Conservation (phyloP, 2,113 vertebrate genomes). For the Phyllostomus discolor region DNA sequence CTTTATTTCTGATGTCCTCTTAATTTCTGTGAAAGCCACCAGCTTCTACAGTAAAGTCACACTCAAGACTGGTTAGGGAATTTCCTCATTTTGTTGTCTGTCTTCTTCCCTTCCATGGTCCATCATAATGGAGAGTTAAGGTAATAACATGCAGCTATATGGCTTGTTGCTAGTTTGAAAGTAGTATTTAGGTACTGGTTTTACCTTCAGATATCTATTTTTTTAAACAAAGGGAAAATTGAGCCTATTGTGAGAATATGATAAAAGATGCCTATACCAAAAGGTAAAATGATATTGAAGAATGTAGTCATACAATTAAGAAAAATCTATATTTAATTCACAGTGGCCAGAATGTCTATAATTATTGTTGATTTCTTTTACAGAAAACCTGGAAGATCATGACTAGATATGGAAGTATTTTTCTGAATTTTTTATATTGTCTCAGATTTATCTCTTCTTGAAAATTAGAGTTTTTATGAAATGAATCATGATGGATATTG, state of each 20-base stretch:
- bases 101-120: not conserved
- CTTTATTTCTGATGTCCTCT: not conserved
- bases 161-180: not conserved
- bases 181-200: not conserved
- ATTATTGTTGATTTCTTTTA: slow-evolving; percentile 72
- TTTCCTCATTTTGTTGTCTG: not conserved
- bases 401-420: slow-evolving; percentile 67
- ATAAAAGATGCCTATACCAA: not conserved
- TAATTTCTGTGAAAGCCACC: not conserved
- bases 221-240: slow-evolving; percentile 7
- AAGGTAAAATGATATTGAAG: slow-evolving; percentile 15
- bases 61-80: not conserved
- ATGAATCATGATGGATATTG: slow-evolving; percentile 58
- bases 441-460: slow-evolving; percentile 51
- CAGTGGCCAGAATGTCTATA: slow-evolving; percentile 34
- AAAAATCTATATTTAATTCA: slow-evolving; percentile 2
- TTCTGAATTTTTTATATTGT: slow-evolving; percentile 71
- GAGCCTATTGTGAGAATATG: not conserved
- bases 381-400: slow-evolving; percentile 70
- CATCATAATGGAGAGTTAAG: not conserved
- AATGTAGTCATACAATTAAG: not conserved
- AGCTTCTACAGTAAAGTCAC: not conserved
- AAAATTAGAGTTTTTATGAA: slow-evolving; percentile 67
- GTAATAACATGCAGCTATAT: not conserved
- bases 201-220: not conserved